A percentile compares a stretch with the other conserved stretches of the same genome.
phyloP scores from a whole-genome alignment of 2,888 invertebrate species.

The Himalopsyche anomala region DNA sequence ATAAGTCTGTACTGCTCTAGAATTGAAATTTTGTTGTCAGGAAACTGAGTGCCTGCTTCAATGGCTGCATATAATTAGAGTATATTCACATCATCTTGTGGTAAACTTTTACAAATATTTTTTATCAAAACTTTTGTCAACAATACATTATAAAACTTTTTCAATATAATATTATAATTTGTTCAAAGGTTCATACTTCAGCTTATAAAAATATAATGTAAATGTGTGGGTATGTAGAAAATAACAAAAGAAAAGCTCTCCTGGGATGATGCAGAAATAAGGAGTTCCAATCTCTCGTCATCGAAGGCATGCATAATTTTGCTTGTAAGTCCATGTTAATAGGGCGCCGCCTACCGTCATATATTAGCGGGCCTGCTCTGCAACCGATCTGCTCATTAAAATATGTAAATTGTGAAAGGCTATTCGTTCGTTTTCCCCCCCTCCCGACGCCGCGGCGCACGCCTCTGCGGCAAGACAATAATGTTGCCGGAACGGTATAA shows the following conservation, averaged over 20 bases:
- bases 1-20: no score
- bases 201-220: no score
- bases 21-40: no score
- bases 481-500: slow-evolving; percentile 44
- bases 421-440: slow-evolving; percentile 20
- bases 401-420: slow-evolving; percentile 64
- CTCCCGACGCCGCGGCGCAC: not conserved
- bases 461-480: slow-evolving; percentile 46
- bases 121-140: no score
- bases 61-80: no score
- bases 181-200: no score
- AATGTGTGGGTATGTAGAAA: no score
- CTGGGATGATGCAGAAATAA: slow-evolving; percentile 2
- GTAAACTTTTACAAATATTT: no score
- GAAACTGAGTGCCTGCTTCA: no score
- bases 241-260: slow-evolving; percentile 7
- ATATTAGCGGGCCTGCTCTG: slow-evolving; percentile 44
- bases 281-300: slow-evolving; percentile 14
- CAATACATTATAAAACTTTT: no score
- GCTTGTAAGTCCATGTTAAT: slow-evolving; percentile 58
- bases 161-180: no score
- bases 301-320: slow-evolving; percentile 51
- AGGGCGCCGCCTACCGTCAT: slow-evolving; percentile 41
- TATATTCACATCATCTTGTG: no score
- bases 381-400: slow-evolving; percentile 62